Evolutionary conservation across 2,797 vertebrate species (phyloP).

Genomic region (Chelonia mydas): DNA sequence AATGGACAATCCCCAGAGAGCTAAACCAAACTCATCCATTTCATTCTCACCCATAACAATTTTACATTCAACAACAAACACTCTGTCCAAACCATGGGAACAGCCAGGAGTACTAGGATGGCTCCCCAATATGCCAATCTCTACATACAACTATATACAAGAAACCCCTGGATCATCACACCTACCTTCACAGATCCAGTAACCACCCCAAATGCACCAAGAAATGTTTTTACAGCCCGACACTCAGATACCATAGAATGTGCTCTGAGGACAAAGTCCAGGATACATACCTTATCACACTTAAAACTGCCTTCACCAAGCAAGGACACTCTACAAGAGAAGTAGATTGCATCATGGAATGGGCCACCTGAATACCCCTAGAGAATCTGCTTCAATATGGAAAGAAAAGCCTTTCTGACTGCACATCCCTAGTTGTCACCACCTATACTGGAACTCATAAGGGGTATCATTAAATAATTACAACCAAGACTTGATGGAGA

Average conservation of each 20-base stretch:
- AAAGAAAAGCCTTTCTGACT: not conserved
- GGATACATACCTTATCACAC: not conserved
- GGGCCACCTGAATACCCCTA: not conserved
- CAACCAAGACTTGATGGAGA: not conserved
- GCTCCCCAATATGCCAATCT: not conserved
- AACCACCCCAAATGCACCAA: not conserved
- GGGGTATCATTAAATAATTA: not conserved
- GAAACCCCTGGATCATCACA: not conserved
- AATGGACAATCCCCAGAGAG: not conserved
- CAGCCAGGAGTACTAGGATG: not conserved
- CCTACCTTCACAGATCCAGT: not conserved
- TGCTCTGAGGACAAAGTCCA: not conserved
- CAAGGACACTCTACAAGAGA: not conserved
- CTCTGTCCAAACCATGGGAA: not conserved
- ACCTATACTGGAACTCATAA: not conserved
- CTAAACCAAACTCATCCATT: not conserved
- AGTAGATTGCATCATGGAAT: not conserved
- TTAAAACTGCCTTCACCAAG: not conserved
- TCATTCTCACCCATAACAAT: not conserved
- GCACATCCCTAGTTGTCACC: not conserved
- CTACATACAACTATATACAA: not conserved
- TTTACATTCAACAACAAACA: not conserved
- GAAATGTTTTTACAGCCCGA: not conserved
- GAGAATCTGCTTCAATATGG: not conserved
- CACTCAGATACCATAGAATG: not conserved